phyloP scores from a whole-genome alignment of 2,888 invertebrate genomes.

The Polymixis lichenea region DNA sequence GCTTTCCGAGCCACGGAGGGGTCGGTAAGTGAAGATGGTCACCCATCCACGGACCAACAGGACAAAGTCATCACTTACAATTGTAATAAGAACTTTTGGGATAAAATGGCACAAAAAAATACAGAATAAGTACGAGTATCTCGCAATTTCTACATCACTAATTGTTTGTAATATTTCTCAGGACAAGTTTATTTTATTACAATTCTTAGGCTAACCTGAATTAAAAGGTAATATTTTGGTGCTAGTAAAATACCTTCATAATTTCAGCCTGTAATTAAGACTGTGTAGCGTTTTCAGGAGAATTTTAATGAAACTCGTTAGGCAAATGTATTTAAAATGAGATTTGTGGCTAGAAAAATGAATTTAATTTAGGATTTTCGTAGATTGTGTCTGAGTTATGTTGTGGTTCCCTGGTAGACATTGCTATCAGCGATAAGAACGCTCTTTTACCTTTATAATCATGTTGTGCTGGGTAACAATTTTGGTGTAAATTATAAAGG shows the following conservation, averaged over 20 bases:
- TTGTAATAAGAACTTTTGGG: not conserved
- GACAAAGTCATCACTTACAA: not conserved
- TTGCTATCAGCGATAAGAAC: not conserved
- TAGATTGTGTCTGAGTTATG: conserved; percentile 32
- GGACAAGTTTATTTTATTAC: conserved; percentile 21
- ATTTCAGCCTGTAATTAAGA: conserved; percentile 51
- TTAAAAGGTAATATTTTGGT: conserved; percentile 49
- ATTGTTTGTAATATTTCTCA: conserved; percentile 23
- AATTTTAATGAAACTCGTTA: conserved; percentile 62
- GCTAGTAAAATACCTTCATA: conserved; percentile 41
- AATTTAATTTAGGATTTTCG: conserved; percentile 14
- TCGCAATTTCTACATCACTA: conserved; percentile 2
- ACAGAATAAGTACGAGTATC: not conserved
- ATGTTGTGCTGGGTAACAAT: not conserved
- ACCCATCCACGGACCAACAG: too few species aligned
- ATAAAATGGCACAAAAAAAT: not conserved
- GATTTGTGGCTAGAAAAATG: conserved; percentile 39
- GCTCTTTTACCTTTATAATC: not conserved
- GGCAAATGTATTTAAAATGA: conserved; percentile 49
- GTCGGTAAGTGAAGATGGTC: too few species aligned
- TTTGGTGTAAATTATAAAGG: not conserved
- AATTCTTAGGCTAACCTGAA: conserved; percentile 32
- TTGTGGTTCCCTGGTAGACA: not conserved
- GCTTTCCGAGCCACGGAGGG: too few species aligned
- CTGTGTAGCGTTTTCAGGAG: conserved; percentile 36